Evolutionary conservation across 2,113 vertebrate species (phyloP).

Genomic region (Empidonax traillii): DNA sequence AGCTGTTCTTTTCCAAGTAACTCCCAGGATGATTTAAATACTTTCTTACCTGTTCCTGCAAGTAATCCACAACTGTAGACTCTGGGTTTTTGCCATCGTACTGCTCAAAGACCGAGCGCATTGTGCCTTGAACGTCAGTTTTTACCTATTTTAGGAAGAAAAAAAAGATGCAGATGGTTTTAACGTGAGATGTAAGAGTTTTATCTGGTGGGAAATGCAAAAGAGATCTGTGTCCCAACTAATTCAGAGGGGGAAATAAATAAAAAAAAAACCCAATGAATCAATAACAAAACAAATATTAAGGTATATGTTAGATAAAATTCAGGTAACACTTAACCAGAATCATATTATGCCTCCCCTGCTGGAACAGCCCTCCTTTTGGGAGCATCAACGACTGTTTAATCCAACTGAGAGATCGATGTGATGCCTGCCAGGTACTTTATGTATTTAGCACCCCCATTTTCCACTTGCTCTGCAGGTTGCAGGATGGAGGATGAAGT

Average conservation of each 20-base stretch:
- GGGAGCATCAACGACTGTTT: background rate
- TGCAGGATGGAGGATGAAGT: background rate
- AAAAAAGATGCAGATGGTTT: background rate
- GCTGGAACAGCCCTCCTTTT: background rate
- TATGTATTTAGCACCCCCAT: background rate
- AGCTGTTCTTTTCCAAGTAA: background rate
- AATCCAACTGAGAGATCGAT: background rate
- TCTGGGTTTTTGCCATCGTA: conserved; percentile 71
- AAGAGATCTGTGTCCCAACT: background rate
- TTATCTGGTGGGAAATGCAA: background rate
- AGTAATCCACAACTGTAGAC: conserved; percentile 72
- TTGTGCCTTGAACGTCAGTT: conserved; percentile 67
- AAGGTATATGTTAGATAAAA: background rate
- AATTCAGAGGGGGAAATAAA: background rate
- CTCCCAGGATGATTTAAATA: background rate
- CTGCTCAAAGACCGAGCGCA: conserved; percentile 70
- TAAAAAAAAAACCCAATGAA: background rate
- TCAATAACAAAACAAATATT: background rate
- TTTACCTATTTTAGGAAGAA: conserved; percentile 71
- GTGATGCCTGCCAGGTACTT: background rate
- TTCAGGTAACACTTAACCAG: background rate
- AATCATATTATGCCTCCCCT: accelerated
- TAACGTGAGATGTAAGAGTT: background rate
- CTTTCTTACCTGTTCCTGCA: conserved; percentile 78
- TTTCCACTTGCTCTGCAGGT: background rate